These are phyloP conservation scores for Tetragonula carbonaria DNA, from an alignment of 2,888 invertebrate genomes.

Conservation along the genomic window DNA sequence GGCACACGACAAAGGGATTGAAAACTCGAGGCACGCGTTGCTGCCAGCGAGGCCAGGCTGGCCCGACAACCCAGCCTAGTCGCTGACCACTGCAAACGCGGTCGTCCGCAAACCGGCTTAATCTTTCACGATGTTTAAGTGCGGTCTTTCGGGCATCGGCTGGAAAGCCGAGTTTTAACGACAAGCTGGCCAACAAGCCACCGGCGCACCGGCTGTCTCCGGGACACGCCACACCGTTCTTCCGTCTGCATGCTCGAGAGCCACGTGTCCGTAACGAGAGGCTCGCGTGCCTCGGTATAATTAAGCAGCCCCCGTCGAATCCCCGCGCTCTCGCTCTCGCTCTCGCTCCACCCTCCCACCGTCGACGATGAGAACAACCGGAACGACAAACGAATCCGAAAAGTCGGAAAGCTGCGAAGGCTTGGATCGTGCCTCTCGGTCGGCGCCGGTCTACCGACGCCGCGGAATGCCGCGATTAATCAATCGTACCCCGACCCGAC, in stretches of 20 bases:
- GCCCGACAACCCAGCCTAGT: slow-evolving; percentile 6
- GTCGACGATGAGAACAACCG: slow-evolving; percentile 1
- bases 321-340: slow-evolving; percentile 16
- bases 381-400: slow-evolving; percentile 68
- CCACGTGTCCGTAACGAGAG: slow-evolving; percentile 70
- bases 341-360: too few species aligned
- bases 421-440: slow-evolving; percentile 57
- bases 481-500: slow-evolving; percentile 45
- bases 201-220: slow-evolving; percentile 47
- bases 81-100: slow-evolving; percentile 4
- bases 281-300: slow-evolving; percentile 72
- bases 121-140: slow-evolving; percentile 40
- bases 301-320: slow-evolving; percentile 69
- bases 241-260: slow-evolving; percentile 55
- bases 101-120: slow-evolving; percentile 25
- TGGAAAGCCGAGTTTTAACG: slow-evolving; percentile 44
- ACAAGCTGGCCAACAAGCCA: slow-evolving; percentile 22
- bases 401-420: slow-evolving; percentile 57
- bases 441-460: slow-evolving; percentile 53
- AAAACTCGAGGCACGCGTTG: slow-evolving; percentile 22
- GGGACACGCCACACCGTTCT: slow-evolving; percentile 40
- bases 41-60: slow-evolving; percentile 4
- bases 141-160: slow-evolving; percentile 14
- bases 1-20: neutral
- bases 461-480: slow-evolving; percentile 63